Evolutionary conservation across 2,888 invertebrate genomes (phyloP).

Genomic region (Heterodera filipjevi): DNA sequence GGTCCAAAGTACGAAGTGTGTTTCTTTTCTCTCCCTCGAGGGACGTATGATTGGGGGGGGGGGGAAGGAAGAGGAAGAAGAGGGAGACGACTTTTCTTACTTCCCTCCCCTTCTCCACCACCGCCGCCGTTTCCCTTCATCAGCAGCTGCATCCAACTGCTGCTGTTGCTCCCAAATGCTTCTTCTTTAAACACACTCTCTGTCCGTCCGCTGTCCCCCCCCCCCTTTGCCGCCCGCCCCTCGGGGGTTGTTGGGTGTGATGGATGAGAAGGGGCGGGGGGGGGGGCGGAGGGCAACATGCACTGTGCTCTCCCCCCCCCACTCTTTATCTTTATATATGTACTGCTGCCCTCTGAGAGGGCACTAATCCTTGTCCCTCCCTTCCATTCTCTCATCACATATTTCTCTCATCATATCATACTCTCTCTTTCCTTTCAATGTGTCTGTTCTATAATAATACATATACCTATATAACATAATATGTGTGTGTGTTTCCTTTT

Average conservation of each 20-base stretch:
- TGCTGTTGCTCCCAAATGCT: neutral
- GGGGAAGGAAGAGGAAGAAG: neutral
- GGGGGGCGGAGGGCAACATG: neutral
- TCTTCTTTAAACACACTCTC: neutral
- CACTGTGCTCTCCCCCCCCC: neutral
- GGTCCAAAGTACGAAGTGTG: conserved; percentile 2
- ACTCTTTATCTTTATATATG: neutral
- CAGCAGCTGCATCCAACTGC: neutral
- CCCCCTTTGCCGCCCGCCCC: neutral
- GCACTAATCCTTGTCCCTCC: neutral
- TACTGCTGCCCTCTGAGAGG: too few species aligned
- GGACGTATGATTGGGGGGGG: neutral
- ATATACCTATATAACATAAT: too few species aligned
- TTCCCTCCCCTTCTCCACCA: neutral
- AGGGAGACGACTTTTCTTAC: neutral
- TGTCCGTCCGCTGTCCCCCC: neutral
- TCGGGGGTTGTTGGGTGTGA: neutral
- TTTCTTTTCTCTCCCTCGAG: neutral
- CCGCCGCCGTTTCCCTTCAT: too few species aligned
- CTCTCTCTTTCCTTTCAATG: neutral
- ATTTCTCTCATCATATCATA: neutral
- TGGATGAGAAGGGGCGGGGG: neutral
- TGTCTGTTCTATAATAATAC: too few species aligned
- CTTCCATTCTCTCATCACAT: neutral
- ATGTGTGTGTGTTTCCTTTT: neutral